phyloP scores from a whole-genome alignment of 37 sponge, comb jelly and placozoan genomes.

The Lycopodina hypogea region DNA sequence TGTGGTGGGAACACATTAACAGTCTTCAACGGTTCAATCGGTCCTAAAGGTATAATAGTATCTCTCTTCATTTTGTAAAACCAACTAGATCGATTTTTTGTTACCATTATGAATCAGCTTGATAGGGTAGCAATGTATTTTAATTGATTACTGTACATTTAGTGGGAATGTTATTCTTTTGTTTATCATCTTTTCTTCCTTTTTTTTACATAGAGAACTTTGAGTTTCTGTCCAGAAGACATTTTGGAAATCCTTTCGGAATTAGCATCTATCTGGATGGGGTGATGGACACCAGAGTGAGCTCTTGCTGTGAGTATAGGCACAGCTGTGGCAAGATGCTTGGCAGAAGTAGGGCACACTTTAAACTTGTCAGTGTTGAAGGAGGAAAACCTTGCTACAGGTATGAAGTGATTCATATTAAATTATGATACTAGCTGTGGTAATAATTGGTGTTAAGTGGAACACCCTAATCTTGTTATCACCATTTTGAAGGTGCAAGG shows the following conservation, averaged over 20 bases:
- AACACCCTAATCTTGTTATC: not conserved
- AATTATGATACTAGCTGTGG: not conserved
- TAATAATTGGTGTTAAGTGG: conserved; percentile 12
- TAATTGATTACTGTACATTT: not conserved
- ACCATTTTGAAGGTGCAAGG: too few species aligned
- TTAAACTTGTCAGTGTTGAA: conserved; percentile 61
- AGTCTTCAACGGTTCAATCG: conserved; percentile 69
- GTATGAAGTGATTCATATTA: not conserved
- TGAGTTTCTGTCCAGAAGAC: conserved; percentile 70
- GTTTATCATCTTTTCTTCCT: conserved; percentile 5
- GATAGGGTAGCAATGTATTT: not conserved
- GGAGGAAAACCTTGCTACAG: conserved; percentile 77
- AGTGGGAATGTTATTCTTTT: not conserved
- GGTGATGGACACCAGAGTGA: conserved; percentile 81
- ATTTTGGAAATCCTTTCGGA: conserved; percentile 83
- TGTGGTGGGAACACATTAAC: conserved; percentile 92
- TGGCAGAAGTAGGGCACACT: conserved; percentile 75
- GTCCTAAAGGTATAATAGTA: conserved; percentile 44
- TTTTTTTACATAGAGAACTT: conserved; percentile 41
- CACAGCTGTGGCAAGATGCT: conserved; percentile 78
- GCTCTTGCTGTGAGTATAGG: conserved; percentile 92
- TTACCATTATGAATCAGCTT: not conserved
- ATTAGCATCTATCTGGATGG: conserved; percentile 83
- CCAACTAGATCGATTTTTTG: not conserved
- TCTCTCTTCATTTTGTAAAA: not conserved